A percentile compares a stretch with the other conserved stretches of the same genome.
phyloP scores from a whole-genome alignment of 2,888 invertebrate species.

The Dorcus hopei region DNA sequence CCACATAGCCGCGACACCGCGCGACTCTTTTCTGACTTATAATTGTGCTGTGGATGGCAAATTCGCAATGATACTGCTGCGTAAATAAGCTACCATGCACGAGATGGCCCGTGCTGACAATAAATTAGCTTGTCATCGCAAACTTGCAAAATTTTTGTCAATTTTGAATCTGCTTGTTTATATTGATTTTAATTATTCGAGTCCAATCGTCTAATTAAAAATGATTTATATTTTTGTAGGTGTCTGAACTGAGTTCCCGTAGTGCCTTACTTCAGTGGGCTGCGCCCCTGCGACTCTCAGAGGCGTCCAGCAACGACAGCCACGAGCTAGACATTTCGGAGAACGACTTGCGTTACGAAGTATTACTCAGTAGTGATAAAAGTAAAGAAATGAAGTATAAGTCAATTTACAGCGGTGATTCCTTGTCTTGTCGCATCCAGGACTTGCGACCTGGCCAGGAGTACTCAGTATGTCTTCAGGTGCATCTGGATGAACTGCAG shows the following conservation, averaged over 20 bases:
- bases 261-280: conserved; percentile 85
- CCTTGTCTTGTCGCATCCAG: conserved; percentile 74
- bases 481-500: conserved; percentile 69
- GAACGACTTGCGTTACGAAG: conserved; percentile 74
- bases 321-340: conserved; percentile 56
- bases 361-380: conserved; percentile 74
- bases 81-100: too few species aligned
- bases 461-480: conserved; percentile 78
- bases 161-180: neutral
- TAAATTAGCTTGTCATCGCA: too few species aligned
- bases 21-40: too few species aligned
- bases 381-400: conserved; percentile 80
- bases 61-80: too few species aligned
- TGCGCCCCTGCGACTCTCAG: conserved; percentile 56
- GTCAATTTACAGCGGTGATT: conserved; percentile 76
- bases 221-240: conserved; percentile 50
- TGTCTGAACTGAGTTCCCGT: conserved; percentile 77
- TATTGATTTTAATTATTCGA: neutral
- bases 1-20: too few species aligned
- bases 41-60: too few species aligned
- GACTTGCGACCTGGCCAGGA: conserved; percentile 86
- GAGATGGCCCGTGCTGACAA: too few species aligned
- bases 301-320: conserved; percentile 50
- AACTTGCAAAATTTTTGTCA: too few species aligned
- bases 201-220: neutral